Evolutionary conservation across 2,113 vertebrate genomes (phyloP), one percentile per base, ranked within the genome.

Genomic region (Zeus faber): DNA sequence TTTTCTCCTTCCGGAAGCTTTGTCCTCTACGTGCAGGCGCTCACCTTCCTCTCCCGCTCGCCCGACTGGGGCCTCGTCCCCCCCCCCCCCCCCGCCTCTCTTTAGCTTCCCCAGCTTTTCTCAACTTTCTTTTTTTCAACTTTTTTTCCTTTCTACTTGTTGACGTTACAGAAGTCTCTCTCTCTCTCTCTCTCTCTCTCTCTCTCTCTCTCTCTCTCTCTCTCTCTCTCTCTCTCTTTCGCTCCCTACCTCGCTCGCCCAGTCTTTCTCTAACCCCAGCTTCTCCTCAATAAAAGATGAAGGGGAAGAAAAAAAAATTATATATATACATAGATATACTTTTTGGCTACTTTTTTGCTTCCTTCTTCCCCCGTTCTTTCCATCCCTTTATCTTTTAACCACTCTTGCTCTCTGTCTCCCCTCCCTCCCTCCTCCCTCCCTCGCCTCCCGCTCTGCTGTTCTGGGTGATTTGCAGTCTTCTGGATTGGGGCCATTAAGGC

Each of bases 401-500:
- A 35, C 31, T 11, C 51, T 40, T 48, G 7, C 21, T 24, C 52
- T 46, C 26, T 17, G 17, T 13, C 5, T 23, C 33, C 3, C 21
- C 4, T 18, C 23, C 35, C 13, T 13, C 55, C 22, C n/a, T 22
- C 33, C 10, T 13, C 14, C 26, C 21, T 26, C 54, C 31, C 16
- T 27, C 25, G 37, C 27, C 10, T 77, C 76, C 62, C 69, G 66
- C 65, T 26, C 65, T 31, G 69, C 58, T 44, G 64, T 70, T 74
- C 52, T 0, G 47, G 59, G 69, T 85, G 83, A 89, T 87, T 89
- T 85, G 79, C 72, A 6, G 77, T 67, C 26, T 65, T 47, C 70
- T 79, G 77, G 76, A 84, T 88, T 85, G 82, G 69, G 63, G 69
- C 80, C 83, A 88, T 84, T 87, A 88, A 77, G 80, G 74, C 58